phyloP scores from a whole-genome alignment of 2,888 invertebrate species.

The Megalurothrips usitatus region DNA sequence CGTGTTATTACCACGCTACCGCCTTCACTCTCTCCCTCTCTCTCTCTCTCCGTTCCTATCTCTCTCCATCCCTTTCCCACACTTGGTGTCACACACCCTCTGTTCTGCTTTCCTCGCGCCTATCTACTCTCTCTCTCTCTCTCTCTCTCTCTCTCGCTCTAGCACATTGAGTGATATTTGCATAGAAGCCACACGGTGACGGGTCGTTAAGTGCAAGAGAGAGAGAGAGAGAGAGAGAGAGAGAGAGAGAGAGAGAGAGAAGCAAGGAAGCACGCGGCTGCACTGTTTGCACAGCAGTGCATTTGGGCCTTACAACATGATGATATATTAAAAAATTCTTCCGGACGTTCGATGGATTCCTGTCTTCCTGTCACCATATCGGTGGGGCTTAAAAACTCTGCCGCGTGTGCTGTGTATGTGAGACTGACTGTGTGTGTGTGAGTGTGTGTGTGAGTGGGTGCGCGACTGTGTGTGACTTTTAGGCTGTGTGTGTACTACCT shows the following conservation, averaged over 20 bases:
- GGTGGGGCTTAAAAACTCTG: no score
- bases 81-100: no score
- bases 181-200: conserved; percentile 24
- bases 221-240: no score
- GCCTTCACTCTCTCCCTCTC: neutral
- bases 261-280: neutral
- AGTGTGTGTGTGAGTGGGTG: neutral
- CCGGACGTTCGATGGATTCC: no score
- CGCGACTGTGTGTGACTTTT: neutral
- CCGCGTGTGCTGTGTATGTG: no score
- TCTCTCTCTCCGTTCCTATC: no score
- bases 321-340: neutral
- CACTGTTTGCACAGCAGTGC: neutral
- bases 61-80: no score
- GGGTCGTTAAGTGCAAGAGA: neutral
- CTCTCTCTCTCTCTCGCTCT: neutral
- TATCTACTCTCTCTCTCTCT: neutral
- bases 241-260: neutral
- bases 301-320: neutral
- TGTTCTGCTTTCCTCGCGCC: no score
- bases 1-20: neutral
- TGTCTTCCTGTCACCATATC: no score
- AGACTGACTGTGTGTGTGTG: neutral
- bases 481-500: neutral
- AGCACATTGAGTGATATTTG: neutral